Conservation (phyloP, 1,140 invertebrate genomes). For the Teleopsis dalmanni region DNA sequence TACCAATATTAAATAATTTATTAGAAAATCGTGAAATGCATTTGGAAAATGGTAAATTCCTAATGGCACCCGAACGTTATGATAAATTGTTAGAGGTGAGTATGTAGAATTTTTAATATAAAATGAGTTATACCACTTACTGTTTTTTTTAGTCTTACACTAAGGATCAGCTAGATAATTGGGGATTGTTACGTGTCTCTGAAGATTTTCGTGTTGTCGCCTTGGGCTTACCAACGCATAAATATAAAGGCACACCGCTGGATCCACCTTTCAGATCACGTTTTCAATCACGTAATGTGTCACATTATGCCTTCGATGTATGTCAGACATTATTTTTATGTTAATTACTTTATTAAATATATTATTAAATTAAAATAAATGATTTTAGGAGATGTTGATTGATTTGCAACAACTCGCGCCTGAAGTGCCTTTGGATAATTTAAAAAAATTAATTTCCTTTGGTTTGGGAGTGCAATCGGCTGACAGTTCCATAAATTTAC, state of each 20-base stretch:
- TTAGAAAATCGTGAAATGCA: slow-evolving; percentile 99
- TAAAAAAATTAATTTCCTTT: slow-evolving; percentile 66
- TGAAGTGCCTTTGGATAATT: slow-evolving; percentile 48
- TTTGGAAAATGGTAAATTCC: slow-evolving; percentile 90
- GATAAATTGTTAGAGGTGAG: slow-evolving; percentile 79
- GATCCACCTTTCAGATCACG: slow-evolving; percentile 92
- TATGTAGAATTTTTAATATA: slow-evolving; percentile 6
- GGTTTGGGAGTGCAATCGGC: slow-evolving; percentile 65
- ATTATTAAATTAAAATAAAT: not conserved
- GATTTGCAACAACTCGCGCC: slow-evolving; percentile 51
- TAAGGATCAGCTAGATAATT: slow-evolving; percentile 68
- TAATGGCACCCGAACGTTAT: slow-evolving; percentile 81
- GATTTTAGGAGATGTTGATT: slow-evolving; percentile 53
- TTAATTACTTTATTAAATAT: not conserved
- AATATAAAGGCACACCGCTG: slow-evolving; percentile 83
- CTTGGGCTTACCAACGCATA: slow-evolving; percentile 79
- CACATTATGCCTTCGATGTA: slow-evolving; percentile 55
- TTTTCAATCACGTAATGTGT: slow-evolving; percentile 86
- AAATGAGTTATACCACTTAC: not conserved
- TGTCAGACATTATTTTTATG: too few relatives aligned
- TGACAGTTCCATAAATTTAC: slow-evolving; percentile 60
- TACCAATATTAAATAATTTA: slow-evolving; percentile 96
- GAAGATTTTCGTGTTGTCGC: slow-evolving; percentile 90
- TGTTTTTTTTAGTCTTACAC: slow-evolving; percentile 59
- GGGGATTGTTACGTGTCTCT: slow-evolving; percentile 81